These are phyloP conservation scores for Dromas ardeola DNA, from an alignment of 2,113 vertebrate species.

Conservation along the genomic window DNA sequence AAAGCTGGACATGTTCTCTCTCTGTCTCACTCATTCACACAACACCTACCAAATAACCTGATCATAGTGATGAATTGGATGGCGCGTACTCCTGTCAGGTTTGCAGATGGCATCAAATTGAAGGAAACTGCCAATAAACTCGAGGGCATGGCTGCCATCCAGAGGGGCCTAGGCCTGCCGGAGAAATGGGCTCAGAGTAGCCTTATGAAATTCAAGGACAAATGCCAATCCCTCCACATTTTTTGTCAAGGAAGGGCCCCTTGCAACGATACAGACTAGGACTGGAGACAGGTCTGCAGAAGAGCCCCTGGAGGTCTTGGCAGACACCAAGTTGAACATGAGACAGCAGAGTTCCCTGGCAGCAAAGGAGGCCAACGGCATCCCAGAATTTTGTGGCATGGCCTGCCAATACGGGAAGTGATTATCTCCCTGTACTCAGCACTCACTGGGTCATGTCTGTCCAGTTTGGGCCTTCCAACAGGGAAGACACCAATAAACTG, in stretches of 20 bases:
- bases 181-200: background rate
- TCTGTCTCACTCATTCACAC: background rate
- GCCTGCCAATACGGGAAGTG: background rate
- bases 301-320: background rate
- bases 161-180: background rate
- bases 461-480: background rate
- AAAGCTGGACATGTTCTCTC: background rate
- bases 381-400: background rate
- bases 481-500: background rate
- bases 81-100: background rate
- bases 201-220: background rate
- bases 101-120: background rate
- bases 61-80: background rate
- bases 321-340: background rate
- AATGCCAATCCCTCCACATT: background rate
- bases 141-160: background rate
- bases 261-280: background rate
- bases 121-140: background rate
- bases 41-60: background rate
- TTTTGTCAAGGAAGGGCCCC: background rate
- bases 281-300: background rate
- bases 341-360: background rate
- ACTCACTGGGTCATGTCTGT: background rate
- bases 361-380: background rate
- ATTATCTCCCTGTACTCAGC: background rate